phyloP scores from a whole-genome alignment of 2,888 invertebrate genomes.

The Acanthosepion pharaonis region DNA sequence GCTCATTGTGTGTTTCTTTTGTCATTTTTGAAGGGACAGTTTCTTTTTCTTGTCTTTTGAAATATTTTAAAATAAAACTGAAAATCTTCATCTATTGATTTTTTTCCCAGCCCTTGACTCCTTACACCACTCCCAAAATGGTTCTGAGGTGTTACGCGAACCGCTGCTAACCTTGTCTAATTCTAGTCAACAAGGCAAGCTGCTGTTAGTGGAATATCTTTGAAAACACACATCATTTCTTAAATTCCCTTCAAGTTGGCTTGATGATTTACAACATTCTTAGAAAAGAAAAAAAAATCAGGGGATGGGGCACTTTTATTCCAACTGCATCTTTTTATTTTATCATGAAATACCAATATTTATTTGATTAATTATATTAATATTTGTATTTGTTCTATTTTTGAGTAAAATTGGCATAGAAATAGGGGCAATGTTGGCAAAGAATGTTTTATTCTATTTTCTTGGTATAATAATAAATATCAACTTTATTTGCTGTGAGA shows the following conservation, averaged over 20 bases:
- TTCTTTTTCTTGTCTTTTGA: neutral
- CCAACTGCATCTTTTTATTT: neutral
- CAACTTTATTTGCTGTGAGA: neutral
- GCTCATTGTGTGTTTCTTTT: neutral
- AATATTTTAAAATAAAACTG: neutral
- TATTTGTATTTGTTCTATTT: neutral
- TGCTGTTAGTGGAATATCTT: constrained; percentile 22
- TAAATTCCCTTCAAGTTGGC: neutral
- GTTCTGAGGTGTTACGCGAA: constrained; percentile 13
- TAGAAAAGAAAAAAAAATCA: neutral
- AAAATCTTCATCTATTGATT: neutral
- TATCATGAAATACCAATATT: neutral
- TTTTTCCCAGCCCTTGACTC: neutral
- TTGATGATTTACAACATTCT: neutral
- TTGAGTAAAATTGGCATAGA: neutral
- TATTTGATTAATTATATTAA: neutral
- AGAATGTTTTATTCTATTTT: neutral
- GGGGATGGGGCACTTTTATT: neutral
- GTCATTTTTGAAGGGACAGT: neutral
- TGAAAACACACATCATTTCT: constrained; percentile 6
- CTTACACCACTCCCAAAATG: neutral
- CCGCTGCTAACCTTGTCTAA: constrained; percentile 33
- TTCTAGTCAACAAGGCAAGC: constrained; percentile 33
- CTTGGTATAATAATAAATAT: neutral
- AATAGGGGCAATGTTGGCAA: no score